These are phyloP conservation scores for Leuciscus idus DNA, from an alignment of 2,113 vertebrate genomes.

Conservation along the genomic window DNA sequence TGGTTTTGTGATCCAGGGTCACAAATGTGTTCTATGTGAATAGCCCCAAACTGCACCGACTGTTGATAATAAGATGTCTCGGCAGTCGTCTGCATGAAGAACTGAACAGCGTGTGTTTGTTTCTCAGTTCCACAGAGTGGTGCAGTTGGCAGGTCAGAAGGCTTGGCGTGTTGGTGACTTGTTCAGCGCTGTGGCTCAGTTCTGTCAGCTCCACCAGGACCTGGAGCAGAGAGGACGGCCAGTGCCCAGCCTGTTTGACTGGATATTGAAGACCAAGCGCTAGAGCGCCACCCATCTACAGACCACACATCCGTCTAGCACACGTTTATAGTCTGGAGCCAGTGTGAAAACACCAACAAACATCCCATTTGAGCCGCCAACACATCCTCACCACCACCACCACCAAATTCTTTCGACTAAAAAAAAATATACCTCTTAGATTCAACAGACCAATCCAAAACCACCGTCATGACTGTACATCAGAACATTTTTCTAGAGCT, in stretches of 20 bases:
- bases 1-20: too few relatives aligned
- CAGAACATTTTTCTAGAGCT: neutral
- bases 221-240: constrained; percentile 72
- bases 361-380: constrained; percentile 4
- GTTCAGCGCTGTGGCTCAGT: constrained; percentile 87
- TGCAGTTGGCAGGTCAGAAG: constrained; percentile 87
- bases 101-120: constrained; percentile 32
- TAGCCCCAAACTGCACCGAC: neutral
- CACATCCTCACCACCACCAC: neutral
- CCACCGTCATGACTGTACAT: neutral
- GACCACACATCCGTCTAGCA: constrained; percentile 14
- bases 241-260: constrained; percentile 88
- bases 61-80: neutral
- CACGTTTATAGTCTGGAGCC: constrained; percentile 1
- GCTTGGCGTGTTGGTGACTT: constrained; percentile 92
- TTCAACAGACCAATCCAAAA: constrained; percentile 9
- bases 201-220: constrained; percentile 81
- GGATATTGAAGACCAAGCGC: constrained; percentile 85
- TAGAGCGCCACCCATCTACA: constrained; percentile 64
- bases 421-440: neutral
- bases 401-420: neutral
- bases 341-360: constrained; percentile 24
- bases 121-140: constrained; percentile 88
- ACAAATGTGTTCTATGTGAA: too few relatives aligned
- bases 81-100: neutral